phyloP scores from a whole-genome alignment of 2,797 vertebrate species.

The Odontamblyopus lacepedii region DNA sequence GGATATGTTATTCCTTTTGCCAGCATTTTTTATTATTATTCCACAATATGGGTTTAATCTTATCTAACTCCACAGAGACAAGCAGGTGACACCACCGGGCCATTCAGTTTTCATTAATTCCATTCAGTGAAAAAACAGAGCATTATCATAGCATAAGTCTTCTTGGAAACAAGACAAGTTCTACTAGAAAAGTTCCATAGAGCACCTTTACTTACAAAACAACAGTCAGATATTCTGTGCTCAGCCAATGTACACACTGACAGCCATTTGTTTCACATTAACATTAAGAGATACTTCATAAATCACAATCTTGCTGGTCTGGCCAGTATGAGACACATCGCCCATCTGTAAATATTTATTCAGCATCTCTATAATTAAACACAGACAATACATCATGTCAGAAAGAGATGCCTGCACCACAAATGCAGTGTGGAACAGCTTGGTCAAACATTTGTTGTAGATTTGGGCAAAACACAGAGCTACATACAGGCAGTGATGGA shows the following conservation, averaged over 20 bases:
- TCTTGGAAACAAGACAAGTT: neutral
- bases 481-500: constrained; percentile 13
- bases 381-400: constrained; percentile 75
- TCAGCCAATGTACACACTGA: constrained; percentile 40
- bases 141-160: neutral
- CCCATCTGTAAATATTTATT: constrained; percentile 82
- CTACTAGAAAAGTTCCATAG: neutral
- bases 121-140: neutral
- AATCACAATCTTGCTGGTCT: constrained; percentile 69
- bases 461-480: constrained; percentile 34
- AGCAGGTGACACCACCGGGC: neutral
- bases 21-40: neutral
- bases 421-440: constrained; percentile 71
- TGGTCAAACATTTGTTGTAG: constrained; percentile 76
- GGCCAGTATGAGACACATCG: constrained; percentile 62
- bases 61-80: neutral
- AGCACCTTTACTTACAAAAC: neutral
- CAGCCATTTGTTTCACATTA: constrained; percentile 55
- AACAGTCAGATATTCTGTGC: constrained; percentile 13
- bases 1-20: neutral
- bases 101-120: neutral
- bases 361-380: constrained; percentile 79
- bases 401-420: constrained; percentile 60
- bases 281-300: constrained; percentile 69
- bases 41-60: neutral